Evolutionary conservation across 2,888 invertebrate species (phyloP), one percentile per base, ranked within the genome.

Genomic region (Drosophila birchii): DNA sequence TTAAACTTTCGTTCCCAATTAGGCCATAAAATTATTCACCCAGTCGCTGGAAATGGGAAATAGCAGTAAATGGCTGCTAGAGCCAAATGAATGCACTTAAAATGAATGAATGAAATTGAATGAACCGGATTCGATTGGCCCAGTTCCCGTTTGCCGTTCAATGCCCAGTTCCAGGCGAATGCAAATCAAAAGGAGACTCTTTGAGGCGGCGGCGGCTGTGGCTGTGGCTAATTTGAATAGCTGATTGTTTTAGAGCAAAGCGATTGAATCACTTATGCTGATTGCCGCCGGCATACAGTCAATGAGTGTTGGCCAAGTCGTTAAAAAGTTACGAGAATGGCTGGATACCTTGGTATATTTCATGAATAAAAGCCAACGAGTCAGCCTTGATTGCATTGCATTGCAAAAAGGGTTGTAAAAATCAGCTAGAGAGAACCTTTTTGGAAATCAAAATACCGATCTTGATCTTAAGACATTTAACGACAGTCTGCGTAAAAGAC

Each of bases 1-100:
- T 43, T 18, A 38, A 75, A 75, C 80, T 79, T 78, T 69, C 76
- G 45, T 67, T 68, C 29, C 75, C 75, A 80, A 77, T 75, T 80
- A 70, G 78, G 78, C 82, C 75, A 79, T 41, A 55, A 77, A 79
- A 80, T 76, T 75, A 76, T 79, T 68, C 75, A 69, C 20, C 34
- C 51, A n/a, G 20, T 53, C 51, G 51, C 51, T 32, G 34, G 41
- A 36, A 62, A 44, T 34, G 63, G 45, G 62, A n/a, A 54, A 53
- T 68, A 54, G 69, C 69, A 68, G 69, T 66, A 68, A 54, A 59
- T 56, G 38, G 29, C 43, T n/a, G 29, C 43, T n/a, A 11, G 8
- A 34, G 20, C 43, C 36, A 36, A 66, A 43, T 51, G 34, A 66
- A 66, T 66, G 51, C 47, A 51, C 66, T 51, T 53, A 66, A 64